A percentile compares a stretch with the other conserved stretches of the same genome.
Evolutionary conservation across 2,113 vertebrate species (phyloP).

Genomic region (Oenanthe oenanthe): DNA sequence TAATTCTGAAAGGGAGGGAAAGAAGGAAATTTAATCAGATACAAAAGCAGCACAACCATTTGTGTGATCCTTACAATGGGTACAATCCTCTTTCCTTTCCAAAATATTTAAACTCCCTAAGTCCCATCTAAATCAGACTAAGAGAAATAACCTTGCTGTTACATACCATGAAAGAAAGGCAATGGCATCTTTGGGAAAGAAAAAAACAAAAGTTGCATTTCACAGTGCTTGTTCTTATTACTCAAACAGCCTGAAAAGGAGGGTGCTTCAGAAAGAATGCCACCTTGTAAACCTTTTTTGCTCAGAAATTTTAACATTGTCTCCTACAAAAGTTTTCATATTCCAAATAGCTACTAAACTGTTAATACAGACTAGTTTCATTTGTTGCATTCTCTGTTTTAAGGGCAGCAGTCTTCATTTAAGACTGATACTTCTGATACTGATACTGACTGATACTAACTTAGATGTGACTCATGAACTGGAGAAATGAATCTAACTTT

Average conservation of each 20-base stretch:
- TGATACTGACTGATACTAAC: not conserved
- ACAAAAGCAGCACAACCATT: not conserved
- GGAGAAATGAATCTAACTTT: not conserved
- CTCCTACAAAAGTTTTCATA: not conserved
- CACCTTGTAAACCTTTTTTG: not conserved
- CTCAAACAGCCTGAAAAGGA: not conserved
- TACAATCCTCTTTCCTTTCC: not conserved
- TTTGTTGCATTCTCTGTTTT: not conserved
- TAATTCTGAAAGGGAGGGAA: not conserved
- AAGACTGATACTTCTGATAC: not conserved
- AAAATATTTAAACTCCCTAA: not conserved
- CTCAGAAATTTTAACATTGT: not conserved
- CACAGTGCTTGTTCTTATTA: not conserved
- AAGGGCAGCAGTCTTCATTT: not conserved
- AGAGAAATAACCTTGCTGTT: not conserved
- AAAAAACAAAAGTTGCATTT: not conserved
- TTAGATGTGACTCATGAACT: not conserved
- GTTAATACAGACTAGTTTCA: not conserved
- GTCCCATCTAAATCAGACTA: not conserved
- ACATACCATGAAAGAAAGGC: not conserved
- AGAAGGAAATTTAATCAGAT: not conserved
- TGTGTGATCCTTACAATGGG: not conserved
- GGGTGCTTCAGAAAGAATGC: not conserved
- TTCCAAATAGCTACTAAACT: not conserved
- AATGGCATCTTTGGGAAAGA: not conserved